Conservation (phyloP, 2,888 invertebrate species). For the Diplolepis rosae region DNA sequence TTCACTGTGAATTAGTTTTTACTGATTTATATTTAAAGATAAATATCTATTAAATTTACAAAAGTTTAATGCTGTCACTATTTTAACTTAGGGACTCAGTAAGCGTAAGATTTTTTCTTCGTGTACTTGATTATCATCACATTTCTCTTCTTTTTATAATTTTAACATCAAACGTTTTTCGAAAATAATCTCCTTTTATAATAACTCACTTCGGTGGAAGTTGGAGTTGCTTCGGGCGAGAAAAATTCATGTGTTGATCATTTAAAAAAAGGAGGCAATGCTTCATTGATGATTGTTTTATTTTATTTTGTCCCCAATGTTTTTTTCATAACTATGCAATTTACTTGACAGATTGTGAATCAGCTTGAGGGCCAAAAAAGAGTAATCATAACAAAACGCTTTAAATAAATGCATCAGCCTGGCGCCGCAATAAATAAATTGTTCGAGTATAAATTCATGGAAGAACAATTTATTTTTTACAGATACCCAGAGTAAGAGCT, state of each 20-base stretch:
- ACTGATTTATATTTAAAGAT: too few species aligned
- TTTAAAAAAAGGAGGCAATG: slow-evolving; percentile 23
- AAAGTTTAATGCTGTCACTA: too few species aligned
- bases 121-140: too few species aligned
- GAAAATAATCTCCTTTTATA: slow-evolving; percentile 4
- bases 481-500: slow-evolving; percentile 41
- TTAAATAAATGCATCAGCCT: slow-evolving; percentile 21
- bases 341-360: slow-evolving; percentile 32
- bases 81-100: too few species aligned
- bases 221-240: not conserved
- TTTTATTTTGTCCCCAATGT: slow-evolving; percentile 20
- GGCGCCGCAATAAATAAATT: slow-evolving; percentile 56
- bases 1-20: too few species aligned
- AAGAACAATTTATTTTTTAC: slow-evolving; percentile 55
- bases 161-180: not conserved
- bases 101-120: too few species aligned
- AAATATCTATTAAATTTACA: too few species aligned
- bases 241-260: slow-evolving; percentile 6
- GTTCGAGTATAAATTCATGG: slow-evolving; percentile 46
- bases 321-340: slow-evolving; percentile 13
- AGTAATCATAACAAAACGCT: slow-evolving; percentile 12
- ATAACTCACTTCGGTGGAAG: not conserved
- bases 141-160: not conserved
- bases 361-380: slow-evolving; percentile 14
- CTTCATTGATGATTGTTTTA: slow-evolving; percentile 16